Conservation (phyloP, 2,797 vertebrate species). For the Eulemur rubriventer region DNA sequence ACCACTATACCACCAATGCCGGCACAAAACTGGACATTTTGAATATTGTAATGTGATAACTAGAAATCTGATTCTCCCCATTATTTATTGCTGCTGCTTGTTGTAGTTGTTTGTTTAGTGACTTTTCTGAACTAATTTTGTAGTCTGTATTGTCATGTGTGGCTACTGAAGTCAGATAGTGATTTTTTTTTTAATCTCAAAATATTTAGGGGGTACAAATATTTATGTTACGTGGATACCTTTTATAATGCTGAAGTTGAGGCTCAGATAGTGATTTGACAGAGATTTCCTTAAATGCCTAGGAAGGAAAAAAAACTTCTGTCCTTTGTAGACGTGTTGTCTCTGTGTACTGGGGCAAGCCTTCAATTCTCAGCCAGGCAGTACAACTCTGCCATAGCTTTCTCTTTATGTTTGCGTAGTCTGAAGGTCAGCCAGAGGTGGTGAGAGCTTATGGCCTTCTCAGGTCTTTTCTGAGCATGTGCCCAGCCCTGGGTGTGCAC, state of each 20-base stretch:
- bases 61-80: not conserved
- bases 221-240: not conserved
- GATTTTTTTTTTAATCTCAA: not conserved
- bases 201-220: not conserved
- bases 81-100: not conserved
- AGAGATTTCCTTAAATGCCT: not conserved
- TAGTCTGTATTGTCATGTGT: not conserved
- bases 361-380: not conserved
- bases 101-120: not conserved
- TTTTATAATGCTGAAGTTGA: not conserved
- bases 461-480: not conserved
- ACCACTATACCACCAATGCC: conserved; percentile 88
- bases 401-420: not conserved
- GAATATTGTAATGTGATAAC: not conserved
- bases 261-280: not conserved
- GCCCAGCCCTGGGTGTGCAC: not conserved
- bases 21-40: rapidly evolving
- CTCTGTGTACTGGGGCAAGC: not conserved
- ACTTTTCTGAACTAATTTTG: not conserved
- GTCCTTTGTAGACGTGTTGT: not conserved
- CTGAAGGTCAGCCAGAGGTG: not conserved
- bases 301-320: not conserved
- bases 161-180: not conserved
- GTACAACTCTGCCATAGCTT: not conserved
- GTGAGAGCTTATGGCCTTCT: not conserved